Evolutionary conservation across 2,797 vertebrate species (phyloP).

Genomic region (Lagorchestes hirsutus): DNA sequence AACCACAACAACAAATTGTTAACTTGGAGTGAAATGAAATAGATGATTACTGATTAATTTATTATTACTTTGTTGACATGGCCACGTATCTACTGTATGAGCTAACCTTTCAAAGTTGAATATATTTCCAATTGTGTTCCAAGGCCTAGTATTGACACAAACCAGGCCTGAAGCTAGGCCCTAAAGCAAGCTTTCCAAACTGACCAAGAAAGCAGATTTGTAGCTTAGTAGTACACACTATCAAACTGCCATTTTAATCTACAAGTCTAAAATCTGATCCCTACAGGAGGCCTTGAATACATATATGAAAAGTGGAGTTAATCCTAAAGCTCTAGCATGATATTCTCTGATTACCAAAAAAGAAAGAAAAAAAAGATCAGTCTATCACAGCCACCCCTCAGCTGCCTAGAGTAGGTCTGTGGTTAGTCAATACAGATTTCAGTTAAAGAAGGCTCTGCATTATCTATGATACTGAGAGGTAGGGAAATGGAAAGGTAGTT

Average conservation of each 20-base stretch:
- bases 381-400: neutral
- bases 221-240: neutral
- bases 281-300: too few relatives aligned
- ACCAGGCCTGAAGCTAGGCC: neutral
- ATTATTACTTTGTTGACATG: neutral
- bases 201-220: neutral
- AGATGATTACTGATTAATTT: neutral
- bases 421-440: neutral
- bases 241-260: neutral
- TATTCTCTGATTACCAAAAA: neutral
- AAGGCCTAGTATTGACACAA: neutral
- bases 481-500: neutral
- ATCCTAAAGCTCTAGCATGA: neutral
- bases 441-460: neutral
- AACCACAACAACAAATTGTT: neutral
- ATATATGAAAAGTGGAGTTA: neutral
- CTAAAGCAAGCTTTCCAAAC: neutral
- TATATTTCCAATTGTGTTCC: neutral
- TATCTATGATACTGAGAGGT: neutral
- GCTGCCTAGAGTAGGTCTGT: neutral
- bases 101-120: neutral
- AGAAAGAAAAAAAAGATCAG: neutral
- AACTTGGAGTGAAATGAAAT: neutral
- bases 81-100: neutral
- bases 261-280: slow-evolving; percentile 11